Percentiles rank a stretch among this genome's conserved stretches.
phyloP scores from a whole-genome alignment of 2,113 vertebrate genomes.

The Hippolais icterina region DNA sequence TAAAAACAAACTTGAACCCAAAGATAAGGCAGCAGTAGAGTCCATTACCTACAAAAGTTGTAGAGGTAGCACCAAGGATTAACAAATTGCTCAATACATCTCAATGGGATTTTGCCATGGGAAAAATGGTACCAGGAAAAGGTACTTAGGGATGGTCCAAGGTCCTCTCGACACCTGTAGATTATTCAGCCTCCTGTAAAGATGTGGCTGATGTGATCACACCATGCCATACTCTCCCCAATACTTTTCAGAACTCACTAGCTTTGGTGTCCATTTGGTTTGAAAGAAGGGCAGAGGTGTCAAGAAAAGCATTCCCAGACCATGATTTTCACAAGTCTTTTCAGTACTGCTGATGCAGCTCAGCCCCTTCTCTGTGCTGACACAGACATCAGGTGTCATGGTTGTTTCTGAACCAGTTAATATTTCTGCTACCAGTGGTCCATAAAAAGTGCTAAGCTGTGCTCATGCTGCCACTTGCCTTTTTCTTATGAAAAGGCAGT shows the following conservation, averaged over 20 bases:
- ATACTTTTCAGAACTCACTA: background rate
- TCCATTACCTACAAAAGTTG: background rate
- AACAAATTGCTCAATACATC: background rate
- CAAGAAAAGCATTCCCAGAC: background rate
- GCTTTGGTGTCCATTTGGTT: background rate
- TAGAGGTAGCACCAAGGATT: background rate
- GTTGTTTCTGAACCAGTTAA: background rate
- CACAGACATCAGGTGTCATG: background rate
- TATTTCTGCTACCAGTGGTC: background rate
- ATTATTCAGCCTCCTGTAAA: background rate
- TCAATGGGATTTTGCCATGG: background rate
- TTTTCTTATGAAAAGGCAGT: background rate
- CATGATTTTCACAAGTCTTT: background rate
- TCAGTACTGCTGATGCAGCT: accelerated
- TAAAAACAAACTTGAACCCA: background rate
- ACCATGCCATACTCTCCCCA: background rate
- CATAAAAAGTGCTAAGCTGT: background rate
- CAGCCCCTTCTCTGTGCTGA: background rate
- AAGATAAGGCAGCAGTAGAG: background rate
- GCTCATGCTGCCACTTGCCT: background rate
- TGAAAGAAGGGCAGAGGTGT: background rate
- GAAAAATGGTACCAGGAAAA: background rate
- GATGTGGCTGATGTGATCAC: background rate
- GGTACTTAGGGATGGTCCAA: background rate
- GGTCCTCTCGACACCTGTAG: background rate